A percentile compares a stretch with the other conserved stretches of the same genome.
phyloP scores from a whole-genome alignment of 2,113 vertebrate species.

The Cyanoderma ruficeps region DNA sequence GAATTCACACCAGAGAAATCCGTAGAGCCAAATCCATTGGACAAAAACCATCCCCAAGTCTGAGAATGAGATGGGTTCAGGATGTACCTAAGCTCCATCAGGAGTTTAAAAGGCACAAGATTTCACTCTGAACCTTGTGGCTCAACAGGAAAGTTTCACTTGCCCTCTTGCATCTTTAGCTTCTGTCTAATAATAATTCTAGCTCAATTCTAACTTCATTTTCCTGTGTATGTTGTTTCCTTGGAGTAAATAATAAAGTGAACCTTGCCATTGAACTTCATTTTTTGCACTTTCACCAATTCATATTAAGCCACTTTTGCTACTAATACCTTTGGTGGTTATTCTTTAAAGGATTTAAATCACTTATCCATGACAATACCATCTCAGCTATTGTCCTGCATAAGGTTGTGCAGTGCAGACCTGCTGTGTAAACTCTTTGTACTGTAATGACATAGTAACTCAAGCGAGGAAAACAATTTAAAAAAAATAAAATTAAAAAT shows the following conservation, averaged over 20 bases:
- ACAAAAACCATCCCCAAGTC: background rate
- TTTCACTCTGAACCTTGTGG: background rate
- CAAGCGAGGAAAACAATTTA: background rate
- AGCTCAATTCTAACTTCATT: background rate
- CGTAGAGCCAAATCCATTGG: background rate
- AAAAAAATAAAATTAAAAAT: background rate
- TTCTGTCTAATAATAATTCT: background rate
- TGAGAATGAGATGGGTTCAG: background rate
- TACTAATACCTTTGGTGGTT: background rate
- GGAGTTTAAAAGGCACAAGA: background rate
- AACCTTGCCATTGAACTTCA: background rate
- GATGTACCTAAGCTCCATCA: background rate
- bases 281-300: background rate
- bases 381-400: background rate
- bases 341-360: background rate
- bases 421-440: background rate
- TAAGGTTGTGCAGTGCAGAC: background rate
- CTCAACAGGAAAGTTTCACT: background rate
- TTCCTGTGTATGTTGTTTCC: background rate
- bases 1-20: background rate
- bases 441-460: background rate
- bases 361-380: background rate
- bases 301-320: background rate
- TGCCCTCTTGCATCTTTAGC: background rate
- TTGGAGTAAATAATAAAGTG: background rate